phyloP scores from a whole-genome alignment of 2,113 vertebrate genomes.

The Stomatorhinus ivindoensis region DNA sequence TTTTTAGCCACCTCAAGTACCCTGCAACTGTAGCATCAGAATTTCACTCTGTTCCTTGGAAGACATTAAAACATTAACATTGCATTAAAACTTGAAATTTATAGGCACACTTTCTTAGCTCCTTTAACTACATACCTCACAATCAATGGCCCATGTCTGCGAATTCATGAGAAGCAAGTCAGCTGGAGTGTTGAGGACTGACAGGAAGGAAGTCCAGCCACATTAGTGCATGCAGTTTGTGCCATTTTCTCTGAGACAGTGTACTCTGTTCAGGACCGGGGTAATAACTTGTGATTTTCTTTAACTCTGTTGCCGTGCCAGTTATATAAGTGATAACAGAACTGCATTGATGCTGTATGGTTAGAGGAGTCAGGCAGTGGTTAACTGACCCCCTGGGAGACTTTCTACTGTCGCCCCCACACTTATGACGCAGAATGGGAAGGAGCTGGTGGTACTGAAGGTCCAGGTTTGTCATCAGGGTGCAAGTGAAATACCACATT shows the following conservation, averaged over 20 bases:
- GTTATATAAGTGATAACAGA: not conserved
- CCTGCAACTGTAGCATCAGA: not conserved
- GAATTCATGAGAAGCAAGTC: not conserved
- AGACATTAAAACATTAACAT: not conserved
- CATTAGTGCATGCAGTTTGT: not conserved
- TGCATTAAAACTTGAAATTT: not conserved
- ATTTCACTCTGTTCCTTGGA: not conserved
- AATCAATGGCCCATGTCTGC: not conserved
- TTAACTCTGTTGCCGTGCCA: not conserved
- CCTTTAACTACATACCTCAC: not conserved
- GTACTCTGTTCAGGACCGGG: not conserved
- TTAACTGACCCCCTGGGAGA: not conserved
- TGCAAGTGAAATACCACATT: not conserved
- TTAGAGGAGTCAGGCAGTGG: not conserved
- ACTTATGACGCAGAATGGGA: not conserved
- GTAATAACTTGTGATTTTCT: not conserved
- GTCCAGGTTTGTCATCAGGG: not conserved
- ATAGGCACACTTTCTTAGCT: not conserved
- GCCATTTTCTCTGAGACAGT: not conserved
- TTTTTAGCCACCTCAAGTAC: not conserved
- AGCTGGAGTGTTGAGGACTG: not conserved
- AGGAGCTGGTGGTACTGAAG: not conserved
- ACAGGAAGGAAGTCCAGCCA: not conserved
- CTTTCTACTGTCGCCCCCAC: not conserved
- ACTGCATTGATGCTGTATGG: not conserved